Percentiles rank a stretch among this genome's conserved stretches.
phyloP scores from a whole-genome alignment of 1,140 invertebrate genomes.

The Babylonia areolata region DNA sequence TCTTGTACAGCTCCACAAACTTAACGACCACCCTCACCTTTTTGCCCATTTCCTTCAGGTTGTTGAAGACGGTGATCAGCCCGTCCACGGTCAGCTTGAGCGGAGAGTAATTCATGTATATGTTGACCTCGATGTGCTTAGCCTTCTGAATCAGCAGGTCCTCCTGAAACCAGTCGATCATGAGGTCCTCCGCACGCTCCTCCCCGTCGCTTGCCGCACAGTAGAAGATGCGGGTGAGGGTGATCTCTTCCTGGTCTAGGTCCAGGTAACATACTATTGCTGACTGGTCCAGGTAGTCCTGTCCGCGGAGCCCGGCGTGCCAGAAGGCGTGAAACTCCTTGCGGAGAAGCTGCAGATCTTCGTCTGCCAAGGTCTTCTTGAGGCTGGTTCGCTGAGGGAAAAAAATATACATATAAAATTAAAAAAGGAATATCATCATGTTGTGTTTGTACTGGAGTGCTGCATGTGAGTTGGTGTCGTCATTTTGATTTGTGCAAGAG shows the following conservation, averaged over 20 bases:
- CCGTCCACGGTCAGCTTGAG: conserved; percentile 29
- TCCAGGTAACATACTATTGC: conserved; percentile 34
- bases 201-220: not conserved
- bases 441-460: not conserved
- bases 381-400: not conserved
- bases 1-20: conserved; percentile 36
- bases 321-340: conserved; percentile 34
- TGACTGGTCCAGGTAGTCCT: not conserved
- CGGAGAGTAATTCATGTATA: conserved; percentile 39
- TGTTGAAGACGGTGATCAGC: conserved; percentile 12
- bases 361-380: not conserved
- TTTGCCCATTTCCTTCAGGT: conserved; percentile 34
- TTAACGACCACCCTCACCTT: conserved; percentile 17
- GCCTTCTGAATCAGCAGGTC: conserved; percentile 29
- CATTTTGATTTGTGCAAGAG: not conserved
- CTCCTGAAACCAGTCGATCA: conserved; percentile 36
- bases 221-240: conserved; percentile 35
- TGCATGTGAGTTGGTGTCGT: not conserved
- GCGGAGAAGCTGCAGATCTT: not conserved
- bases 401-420: no score
- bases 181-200: conserved; percentile 26
- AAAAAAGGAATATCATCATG: not conserved
- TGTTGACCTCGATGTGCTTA: not conserved
- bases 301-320: conserved; percentile 12
- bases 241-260: conserved; percentile 24